Conservation (phyloP, 2,888 invertebrate species). For the Lathronympha strigana region DNA sequence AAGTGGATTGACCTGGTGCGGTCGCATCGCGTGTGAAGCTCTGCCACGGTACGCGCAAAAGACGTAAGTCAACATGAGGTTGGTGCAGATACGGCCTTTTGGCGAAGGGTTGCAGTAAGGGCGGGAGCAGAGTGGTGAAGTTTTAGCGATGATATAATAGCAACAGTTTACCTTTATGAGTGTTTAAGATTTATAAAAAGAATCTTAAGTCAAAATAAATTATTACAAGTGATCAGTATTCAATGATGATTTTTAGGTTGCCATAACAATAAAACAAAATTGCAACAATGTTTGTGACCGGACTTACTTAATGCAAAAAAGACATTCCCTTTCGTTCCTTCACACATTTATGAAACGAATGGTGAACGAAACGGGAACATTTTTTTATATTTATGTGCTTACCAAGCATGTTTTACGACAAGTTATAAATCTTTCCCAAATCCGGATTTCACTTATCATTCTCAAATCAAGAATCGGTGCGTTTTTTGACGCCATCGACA, state of each 20-base stretch:
- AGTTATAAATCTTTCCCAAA: constrained; percentile 15
- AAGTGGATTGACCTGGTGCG: constrained; percentile 79
- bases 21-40: constrained; percentile 70
- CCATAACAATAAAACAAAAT: neutral
- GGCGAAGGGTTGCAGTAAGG: constrained; percentile 42
- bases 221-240: too few species aligned
- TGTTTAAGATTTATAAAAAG: too few species aligned
- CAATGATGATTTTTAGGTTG: too few species aligned
- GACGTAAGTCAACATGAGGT: neutral
- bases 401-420: neutral
- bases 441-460: constrained; percentile 25
- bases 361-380: neutral
- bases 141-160: constrained; percentile 8
- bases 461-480: constrained; percentile 21
- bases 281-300: neutral
- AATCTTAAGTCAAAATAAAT: too few species aligned
- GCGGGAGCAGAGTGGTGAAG: constrained; percentile 39
- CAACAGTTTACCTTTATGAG: too few species aligned
- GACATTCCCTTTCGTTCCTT: too few species aligned
- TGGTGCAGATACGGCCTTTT: neutral
- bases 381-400: too few species aligned
- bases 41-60: neutral
- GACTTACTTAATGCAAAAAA: too few species aligned
- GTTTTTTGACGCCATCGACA: constrained; percentile 28
- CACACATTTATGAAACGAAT: too few species aligned